These are phyloP conservation scores for Andrena chrysosceles DNA, from an alignment of 2,888 invertebrate species.

Conservation along the genomic window DNA sequence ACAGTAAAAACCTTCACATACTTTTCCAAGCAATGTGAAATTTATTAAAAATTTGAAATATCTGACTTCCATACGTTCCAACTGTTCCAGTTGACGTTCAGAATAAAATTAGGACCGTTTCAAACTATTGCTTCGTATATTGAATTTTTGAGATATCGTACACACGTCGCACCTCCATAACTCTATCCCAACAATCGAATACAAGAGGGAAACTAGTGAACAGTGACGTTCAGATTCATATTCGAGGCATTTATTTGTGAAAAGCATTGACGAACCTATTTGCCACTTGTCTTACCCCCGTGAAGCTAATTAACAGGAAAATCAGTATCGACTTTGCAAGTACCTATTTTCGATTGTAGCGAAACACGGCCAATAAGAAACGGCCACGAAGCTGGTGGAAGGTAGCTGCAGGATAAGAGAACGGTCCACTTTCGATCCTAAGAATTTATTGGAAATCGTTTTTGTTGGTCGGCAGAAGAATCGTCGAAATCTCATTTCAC, in stretches of 20 bases:
- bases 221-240: not conserved
- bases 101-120: not conserved
- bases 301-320: too few relatives aligned
- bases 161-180: not conserved
- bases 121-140: not conserved
- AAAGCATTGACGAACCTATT: too few relatives aligned
- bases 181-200: not conserved
- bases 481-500: conserved; percentile 53
- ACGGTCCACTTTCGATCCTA: conserved; percentile 33
- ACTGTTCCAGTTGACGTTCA: not conserved
- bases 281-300: too few relatives aligned
- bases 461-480: conserved; percentile 57
- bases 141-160: conserved; percentile 2
- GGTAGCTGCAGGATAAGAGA: not conserved
- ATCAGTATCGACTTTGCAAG: too few relatives aligned
- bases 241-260: not conserved
- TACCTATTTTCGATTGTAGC: not conserved
- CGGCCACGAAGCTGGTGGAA: too few relatives aligned
- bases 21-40: too few relatives aligned
- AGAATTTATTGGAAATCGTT: conserved; percentile 66
- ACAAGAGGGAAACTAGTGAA: not conserved
- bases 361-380: not conserved
- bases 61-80: not conserved
- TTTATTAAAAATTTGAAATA: not conserved
- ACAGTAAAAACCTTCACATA: too few relatives aligned